Conservation (phyloP, 2,797 vertebrate species). For the Paramormyrops hopkinsi region DNA sequence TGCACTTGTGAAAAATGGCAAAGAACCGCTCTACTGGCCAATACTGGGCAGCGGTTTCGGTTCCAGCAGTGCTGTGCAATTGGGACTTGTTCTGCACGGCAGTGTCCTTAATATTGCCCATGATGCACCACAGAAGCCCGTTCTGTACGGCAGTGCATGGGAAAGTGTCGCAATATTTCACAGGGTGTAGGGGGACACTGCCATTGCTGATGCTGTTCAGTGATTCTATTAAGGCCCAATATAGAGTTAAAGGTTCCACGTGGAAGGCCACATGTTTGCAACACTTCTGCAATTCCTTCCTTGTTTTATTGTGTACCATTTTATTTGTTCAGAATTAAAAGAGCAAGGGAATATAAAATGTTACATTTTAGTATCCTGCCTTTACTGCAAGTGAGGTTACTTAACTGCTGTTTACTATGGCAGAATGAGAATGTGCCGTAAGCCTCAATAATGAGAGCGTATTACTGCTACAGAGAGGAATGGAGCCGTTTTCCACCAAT, state of each 20-base stretch:
- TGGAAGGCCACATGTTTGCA: not conserved
- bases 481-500: conserved; percentile 33
- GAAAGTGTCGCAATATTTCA: not conserved
- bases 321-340: not conserved
- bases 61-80: not conserved
- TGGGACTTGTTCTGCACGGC: not conserved
- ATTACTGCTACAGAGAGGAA: conserved; percentile 33
- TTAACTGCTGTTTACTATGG: not conserved
- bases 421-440: not conserved
- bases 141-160: not conserved
- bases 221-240: not conserved
- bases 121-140: not conserved
- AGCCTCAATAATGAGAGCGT: conserved; percentile 10
- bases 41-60: not conserved
- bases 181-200: not conserved
- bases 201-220: not conserved
- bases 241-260: not conserved
- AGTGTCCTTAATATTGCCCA: not conserved
- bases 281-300: not conserved
- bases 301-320: not conserved
- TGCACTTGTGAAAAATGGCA: not conserved
- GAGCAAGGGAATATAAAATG: not conserved
- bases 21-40: not conserved
- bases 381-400: not conserved
- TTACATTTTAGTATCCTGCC: not conserved